Conservation (phyloP, 2,888 invertebrate genomes). For the Patella pellucida region DNA sequence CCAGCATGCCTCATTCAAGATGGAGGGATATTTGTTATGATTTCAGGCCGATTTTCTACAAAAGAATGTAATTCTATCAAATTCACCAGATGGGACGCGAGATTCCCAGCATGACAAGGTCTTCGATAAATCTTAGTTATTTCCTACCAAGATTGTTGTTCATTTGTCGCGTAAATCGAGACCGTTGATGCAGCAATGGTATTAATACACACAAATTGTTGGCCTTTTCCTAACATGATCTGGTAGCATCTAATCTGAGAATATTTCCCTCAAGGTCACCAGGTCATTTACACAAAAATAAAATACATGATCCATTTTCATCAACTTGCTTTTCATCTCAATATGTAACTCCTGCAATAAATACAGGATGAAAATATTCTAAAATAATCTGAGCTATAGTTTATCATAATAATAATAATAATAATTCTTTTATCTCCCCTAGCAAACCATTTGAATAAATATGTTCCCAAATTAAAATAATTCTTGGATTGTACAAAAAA, state of each 20-base stretch:
- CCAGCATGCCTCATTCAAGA: slow-evolving; percentile 5
- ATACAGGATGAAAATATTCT: background rate
- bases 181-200: background rate
- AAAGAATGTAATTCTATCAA: slow-evolving; percentile 7
- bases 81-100: slow-evolving; percentile 5
- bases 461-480: background rate
- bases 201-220: background rate
- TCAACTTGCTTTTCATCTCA: background rate
- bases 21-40: slow-evolving; percentile 10
- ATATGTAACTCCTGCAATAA: background rate
- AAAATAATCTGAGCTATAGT: background rate
- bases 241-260: background rate
- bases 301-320: background rate
- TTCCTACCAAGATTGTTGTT: background rate
- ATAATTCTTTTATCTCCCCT: slow-evolving; percentile 1
- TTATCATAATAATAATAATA: slow-evolving; percentile 10
- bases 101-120: background rate
- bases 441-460: background rate
- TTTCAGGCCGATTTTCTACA: background rate
- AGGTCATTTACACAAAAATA: slow-evolving; percentile 10
- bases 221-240: background rate
- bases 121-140: background rate
- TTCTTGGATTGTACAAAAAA: too few species aligned
- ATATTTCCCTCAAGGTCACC: slow-evolving; percentile 1
- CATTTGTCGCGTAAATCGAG: background rate